Evolutionary conservation across 2,797 vertebrate genomes (phyloP).

Genomic region (Microctenopoma steveboyesi): DNA sequence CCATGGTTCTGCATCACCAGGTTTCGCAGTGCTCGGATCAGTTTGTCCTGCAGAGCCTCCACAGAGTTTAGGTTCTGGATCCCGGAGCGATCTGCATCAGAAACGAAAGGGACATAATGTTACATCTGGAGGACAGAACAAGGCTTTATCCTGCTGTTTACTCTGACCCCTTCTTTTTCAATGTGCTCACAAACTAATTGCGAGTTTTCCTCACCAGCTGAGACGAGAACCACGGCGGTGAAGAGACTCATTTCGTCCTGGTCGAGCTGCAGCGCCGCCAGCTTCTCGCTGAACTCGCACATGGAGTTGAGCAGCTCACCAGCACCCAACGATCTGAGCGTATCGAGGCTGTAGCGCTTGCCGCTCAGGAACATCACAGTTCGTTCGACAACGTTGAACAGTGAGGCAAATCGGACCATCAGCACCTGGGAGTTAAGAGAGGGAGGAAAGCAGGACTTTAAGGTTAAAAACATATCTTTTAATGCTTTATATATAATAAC

Average conservation of each 20-base stretch:
- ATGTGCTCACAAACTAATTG: background rate
- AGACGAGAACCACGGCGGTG: conserved; percentile 96
- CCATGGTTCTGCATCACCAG: conserved; percentile 96
- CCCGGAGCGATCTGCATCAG: conserved; percentile 90
- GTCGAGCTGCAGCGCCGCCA: conserved; percentile 89
- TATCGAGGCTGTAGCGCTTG: conserved; percentile 92
- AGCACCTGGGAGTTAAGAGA: conserved; percentile 87
- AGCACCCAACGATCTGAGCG: conserved; percentile 90
- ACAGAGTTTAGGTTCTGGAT: conserved; percentile 93
- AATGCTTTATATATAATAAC: background rate
- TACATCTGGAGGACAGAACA: background rate
- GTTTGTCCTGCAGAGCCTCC: conserved; percentile 95
- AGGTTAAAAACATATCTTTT: background rate
- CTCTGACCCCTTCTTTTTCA: too few relatives aligned
- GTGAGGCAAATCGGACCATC: conserved; percentile 95
- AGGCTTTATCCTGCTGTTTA: background rate
- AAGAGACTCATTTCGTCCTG: conserved; percentile 97
- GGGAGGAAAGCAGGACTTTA: background rate
- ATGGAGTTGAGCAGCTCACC: conserved; percentile 96
- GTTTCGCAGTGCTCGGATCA: conserved; percentile 94
- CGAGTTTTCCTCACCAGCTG: conserved; percentile 88
- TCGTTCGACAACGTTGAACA: conserved; percentile 93
- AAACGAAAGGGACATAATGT: background rate
- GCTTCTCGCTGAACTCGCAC: conserved; percentile 98
- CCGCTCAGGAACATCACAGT: conserved; percentile 96